Evolutionary conservation across 2,113 vertebrate genomes (phyloP), one percentile per base, ranked within the genome.

Genomic region (Ceratotherium simum): DNA sequence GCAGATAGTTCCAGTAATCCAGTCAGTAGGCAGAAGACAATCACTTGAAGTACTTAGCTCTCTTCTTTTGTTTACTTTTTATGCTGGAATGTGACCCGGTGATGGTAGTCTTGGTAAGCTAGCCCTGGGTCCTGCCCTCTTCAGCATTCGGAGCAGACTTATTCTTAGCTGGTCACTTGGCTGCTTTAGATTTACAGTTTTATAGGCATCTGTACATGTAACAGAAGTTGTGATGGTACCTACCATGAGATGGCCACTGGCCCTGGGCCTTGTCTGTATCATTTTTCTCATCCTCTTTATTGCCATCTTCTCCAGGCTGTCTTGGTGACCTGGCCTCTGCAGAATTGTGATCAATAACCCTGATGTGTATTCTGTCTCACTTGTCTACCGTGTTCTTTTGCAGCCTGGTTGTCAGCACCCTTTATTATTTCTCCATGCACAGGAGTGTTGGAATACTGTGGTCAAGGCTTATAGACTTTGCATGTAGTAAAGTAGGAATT

Each of bases 291-390:
- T 33, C 54, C 6, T 86, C 65, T 56, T 31, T 51, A 25, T 20
- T 78, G 46, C 56, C 14, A 0, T 56, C 8, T 25, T 73, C 20
- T 60, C 18, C n/a, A 31, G 56, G 25, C 78, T 81, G 0, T 48
- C 69, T 62, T 69, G 20, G 48, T 67, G 33, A 85, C 25, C 31
- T 42, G 6, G 25, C 27, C 8, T 12, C 17, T n/a, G 23, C 20
- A 33, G 1, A 48, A 13, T n/a, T 0, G 0, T 60, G 36, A 42
- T 51, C 73, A 31, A 0, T 20, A 7, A 51, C 18, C 27, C 36
- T 67, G 56, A 21, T 7, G 5, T 23, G 4, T 62, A 29, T 46
- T 78, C 70, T 87, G 9, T 72, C 25, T 93, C 21, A 39, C 31
- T 56, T 9, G 23, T 54, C n/a, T 64, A 27, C 14, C 6, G 64